Evolutionary conservation across 2,113 vertebrate species (phyloP), one percentile per base, ranked within the genome.

Genomic region (Trematocara zebra): DNA sequence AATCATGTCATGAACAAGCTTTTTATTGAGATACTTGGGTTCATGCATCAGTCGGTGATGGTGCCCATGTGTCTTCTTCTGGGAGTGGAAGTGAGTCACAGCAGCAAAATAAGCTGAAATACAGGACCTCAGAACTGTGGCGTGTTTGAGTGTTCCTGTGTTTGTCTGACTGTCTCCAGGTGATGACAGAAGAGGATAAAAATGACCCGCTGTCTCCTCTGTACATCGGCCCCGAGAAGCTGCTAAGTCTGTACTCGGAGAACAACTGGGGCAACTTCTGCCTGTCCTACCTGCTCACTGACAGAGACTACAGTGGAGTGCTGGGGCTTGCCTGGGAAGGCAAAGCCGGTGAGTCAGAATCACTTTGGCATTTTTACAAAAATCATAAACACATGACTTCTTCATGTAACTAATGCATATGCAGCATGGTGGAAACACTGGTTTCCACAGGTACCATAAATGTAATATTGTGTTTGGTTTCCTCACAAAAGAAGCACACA

Each of bases 261-360:
- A 89, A 35, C 3, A 95, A 96, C 93, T 97, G 96, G 97, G 93
- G 94, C 18, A 93, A 96, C 69, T 96, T 95, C 89, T 97, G 97
- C 80, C 91, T 97, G 52, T 96, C 97, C 8, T 97, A 96, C 78
- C 94, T 97, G 61, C 91, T 97, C 53, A 97, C 97, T 3, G 84
- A 96, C 95, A 91, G 97, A 26, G 97, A 97, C 92, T 97, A 96
- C 93, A 97, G 94, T 2, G 96, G 96, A 2, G 84, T 96, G 26
- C 94, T 97, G 8, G 97, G 97, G 0, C 91, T 97, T 37, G 97
- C 97, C 82, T 97, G 96, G 95, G 95, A 95, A 67, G 97, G 97
- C n/a, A 96, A 93, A 80, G 1, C 83, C 8, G 96, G 97, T 97
- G 88, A 96, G 93, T 91, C 26, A 5, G 23, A 84, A 26, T 61